A percentile compares a stretch with the other conserved stretches of the same genome.
phyloP scores from a whole-genome alignment of 2,113 vertebrate species.

The Neomonachus schauinslandi region DNA sequence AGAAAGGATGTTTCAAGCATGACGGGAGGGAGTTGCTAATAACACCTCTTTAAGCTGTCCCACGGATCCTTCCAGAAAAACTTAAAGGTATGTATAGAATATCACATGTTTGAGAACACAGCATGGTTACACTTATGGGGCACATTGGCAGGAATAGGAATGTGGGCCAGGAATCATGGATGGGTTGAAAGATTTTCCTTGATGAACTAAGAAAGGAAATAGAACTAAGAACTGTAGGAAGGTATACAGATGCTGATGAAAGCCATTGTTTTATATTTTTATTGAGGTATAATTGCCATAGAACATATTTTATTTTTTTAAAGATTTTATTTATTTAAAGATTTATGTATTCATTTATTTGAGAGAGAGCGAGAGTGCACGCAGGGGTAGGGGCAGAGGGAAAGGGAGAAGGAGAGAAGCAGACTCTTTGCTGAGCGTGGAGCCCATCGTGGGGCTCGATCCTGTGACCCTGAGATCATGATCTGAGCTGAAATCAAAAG shows the following conservation, averaged over 20 bases:
- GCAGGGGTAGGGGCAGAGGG: not conserved
- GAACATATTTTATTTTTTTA: not conserved
- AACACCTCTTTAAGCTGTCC: not conserved
- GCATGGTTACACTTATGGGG: not conserved
- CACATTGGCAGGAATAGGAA: not conserved
- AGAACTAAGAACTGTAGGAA: not conserved
- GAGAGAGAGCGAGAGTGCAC: not conserved
- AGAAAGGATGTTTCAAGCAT: not conserved
- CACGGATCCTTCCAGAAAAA: not conserved
- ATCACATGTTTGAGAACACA: not conserved
- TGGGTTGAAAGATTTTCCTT: not conserved
- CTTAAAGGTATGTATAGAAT: not conserved
- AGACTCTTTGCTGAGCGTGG: not conserved
- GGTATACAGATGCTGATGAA: not conserved
- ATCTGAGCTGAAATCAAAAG: not conserved
- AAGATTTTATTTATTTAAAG: not conserved
- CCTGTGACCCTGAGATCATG: not conserved
- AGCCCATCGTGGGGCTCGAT: not conserved
- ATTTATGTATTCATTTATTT: not conserved
- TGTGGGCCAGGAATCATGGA: not conserved
- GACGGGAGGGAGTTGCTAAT: not conserved
- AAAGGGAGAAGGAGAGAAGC: not conserved
- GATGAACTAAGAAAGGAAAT: not conserved
- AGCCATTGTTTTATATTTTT: not conserved
- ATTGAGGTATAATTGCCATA: not conserved